phyloP scores from a whole-genome alignment of 2,113 vertebrate species.

The Hippopotamus amphibius region DNA sequence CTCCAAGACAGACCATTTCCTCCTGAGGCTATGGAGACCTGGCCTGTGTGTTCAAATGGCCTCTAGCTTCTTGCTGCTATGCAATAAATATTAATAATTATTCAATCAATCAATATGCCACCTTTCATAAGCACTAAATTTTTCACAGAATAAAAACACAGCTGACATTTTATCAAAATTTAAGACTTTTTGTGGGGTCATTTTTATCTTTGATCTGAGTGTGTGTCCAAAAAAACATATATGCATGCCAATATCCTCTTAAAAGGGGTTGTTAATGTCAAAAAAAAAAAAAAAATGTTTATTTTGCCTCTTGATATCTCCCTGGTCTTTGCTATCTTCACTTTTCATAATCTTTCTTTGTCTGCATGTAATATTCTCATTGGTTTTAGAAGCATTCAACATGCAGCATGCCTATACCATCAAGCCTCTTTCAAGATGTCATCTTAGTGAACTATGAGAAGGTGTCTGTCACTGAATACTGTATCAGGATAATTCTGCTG shows the following conservation, averaged over 20 bases:
- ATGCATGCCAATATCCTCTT: background rate
- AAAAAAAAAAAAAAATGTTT: conserved; percentile 59
- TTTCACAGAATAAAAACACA: conserved; percentile 56
- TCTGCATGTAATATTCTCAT: background rate
- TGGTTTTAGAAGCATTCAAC: conserved; percentile 37
- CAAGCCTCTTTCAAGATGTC: conserved; percentile 46
- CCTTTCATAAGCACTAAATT: conserved; percentile 64
- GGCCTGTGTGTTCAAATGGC: background rate
- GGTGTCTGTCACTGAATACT: background rate
- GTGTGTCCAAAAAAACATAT: conserved; percentile 34
- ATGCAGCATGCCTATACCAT: background rate
- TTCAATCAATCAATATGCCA: conserved; percentile 68
- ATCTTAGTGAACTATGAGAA: conserved; percentile 39
- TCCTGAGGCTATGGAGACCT: background rate
- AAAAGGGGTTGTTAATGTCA: conserved; percentile 37
- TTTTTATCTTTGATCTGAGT: conserved; percentile 67
- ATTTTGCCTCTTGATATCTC: conserved; percentile 28
- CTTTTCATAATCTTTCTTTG: conserved; percentile 27
- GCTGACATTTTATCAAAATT: conserved; percentile 58
- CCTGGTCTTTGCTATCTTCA: conserved; percentile 33
- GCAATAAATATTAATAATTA: conserved; percentile 73
- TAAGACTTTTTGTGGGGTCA: conserved; percentile 38
- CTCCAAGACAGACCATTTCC: background rate
- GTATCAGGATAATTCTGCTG: background rate
- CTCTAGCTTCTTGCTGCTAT: conserved; percentile 31